Base-by-base conservation (phyloP, 1,140 invertebrate species). In the Diabrotica virgifera region DNA sequence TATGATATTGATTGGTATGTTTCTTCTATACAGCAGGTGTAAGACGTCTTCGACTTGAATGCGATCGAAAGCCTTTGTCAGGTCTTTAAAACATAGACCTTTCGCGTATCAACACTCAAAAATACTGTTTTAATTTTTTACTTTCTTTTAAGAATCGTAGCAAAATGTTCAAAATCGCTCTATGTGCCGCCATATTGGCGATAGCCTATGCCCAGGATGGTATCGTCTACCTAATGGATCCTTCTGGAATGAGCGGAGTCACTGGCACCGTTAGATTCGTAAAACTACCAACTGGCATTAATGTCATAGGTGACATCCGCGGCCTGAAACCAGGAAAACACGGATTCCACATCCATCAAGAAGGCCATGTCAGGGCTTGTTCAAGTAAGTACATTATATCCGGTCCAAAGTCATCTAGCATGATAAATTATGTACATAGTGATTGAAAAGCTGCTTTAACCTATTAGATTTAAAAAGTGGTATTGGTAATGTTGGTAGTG, bases 291-390 rank as follows among this genome's bases (percentile, higher is more conserved):
- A 79, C 83, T 6, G 84, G 84, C 5, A 85, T 92, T 36, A 78
- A 78, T 36, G 79, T 95, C 5, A 80, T 82, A 52, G 94, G 95
- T 10, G 81, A 81, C 50, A 80, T 98, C 55, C 79, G 74, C 10
- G 92, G 92, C 8, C 81, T 98, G 5, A 81, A 83, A 0, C 79
- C 84, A 52, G 86, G 86, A n/a, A 78, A 83, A 36, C 88, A 93
- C 75, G 96, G 95, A 8, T 96, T 97, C 82, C 96, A 98, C 76
- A 84, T 98, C 13, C 96, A 98, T 76, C 87, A 93, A 74, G 86
- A 87, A 78, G 94, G 94, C 65, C 93, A 96, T 76, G 77, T 92
- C 14, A 87, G 83, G 37, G 85, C 90, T 5, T 95, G 93, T 73
- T 64, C 73, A 5, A 87, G 86, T 46, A 46, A 46, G n/a, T 24